These are phyloP conservation scores for Peromyscus leucopus DNA, from an alignment of 2,113 vertebrate species.

Conservation along the genomic window DNA sequence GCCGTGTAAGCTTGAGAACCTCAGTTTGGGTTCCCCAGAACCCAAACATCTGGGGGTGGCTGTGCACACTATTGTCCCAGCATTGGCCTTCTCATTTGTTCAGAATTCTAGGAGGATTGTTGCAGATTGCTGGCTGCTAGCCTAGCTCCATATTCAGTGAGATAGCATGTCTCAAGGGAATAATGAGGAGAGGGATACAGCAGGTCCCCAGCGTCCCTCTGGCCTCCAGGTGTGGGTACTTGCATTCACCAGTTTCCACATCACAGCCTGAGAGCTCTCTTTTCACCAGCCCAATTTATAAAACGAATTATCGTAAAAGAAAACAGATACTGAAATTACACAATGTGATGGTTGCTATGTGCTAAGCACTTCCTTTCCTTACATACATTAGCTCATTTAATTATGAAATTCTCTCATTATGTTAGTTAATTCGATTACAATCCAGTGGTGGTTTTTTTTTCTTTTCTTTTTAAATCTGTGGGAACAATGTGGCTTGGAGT, in stretches of 20 bases:
- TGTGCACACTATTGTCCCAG: background rate
- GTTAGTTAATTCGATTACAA: background rate
- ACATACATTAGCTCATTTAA: background rate
- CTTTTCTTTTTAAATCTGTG: background rate
- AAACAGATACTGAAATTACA: background rate
- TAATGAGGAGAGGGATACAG: too few species aligned
- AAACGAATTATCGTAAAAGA: constrained; percentile 1
- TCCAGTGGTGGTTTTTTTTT: background rate
- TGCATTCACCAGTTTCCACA: background rate
- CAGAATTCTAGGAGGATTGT: background rate
- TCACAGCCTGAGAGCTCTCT: background rate
- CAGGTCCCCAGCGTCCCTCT: background rate
- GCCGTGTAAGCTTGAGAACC: background rate
- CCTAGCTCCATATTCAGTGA: background rate
- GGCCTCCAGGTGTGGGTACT: background rate
- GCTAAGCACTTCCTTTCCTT: background rate
- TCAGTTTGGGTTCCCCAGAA: background rate
- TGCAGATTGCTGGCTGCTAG: background rate
- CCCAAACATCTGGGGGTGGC: background rate
- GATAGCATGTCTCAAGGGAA: background rate
- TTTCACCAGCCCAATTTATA: background rate
- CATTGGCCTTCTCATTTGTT: background rate
- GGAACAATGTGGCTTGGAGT: background rate
- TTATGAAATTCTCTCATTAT: background rate
- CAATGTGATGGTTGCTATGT: background rate